These are phyloP conservation scores for Babyrousa celebensis DNA, from an alignment of 2,797 vertebrate genomes.

Conservation along the genomic window DNA sequence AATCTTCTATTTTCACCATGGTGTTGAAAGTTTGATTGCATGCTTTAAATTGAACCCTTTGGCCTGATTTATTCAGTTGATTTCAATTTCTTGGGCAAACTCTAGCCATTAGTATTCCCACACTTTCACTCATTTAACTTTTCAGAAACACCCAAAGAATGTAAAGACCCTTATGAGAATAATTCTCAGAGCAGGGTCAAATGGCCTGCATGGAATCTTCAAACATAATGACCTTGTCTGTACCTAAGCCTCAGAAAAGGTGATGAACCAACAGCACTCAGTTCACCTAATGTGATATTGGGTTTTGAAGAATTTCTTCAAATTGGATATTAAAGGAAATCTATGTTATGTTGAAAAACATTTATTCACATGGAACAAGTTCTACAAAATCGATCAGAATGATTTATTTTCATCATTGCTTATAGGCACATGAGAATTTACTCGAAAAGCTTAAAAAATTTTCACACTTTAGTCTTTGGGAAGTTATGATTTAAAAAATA, in stretches of 20 bases:
- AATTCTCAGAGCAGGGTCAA: not conserved
- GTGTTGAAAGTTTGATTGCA: not conserved
- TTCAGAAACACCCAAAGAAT: not conserved
- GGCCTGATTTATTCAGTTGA: not conserved
- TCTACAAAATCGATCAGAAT: not conserved
- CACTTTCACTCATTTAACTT: not conserved
- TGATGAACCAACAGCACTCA: fast-evolving
- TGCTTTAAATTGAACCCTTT: not conserved
- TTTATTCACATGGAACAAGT: not conserved
- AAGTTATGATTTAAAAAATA: not conserved
- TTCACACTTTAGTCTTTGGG: not conserved
- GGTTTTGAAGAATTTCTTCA: not conserved
- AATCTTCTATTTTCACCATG: not conserved
- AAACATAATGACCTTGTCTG: no score
- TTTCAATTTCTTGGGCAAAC: not conserved
- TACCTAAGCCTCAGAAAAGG: not conserved
- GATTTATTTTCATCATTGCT: not conserved
- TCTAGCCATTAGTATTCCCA: not conserved
- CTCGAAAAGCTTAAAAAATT: constrained; percentile 36
- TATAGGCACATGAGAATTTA: not conserved
- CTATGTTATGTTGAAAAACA: not conserved
- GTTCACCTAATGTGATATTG: not conserved
- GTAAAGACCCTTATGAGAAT: not conserved
- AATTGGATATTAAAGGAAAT: not conserved
- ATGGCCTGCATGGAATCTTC: not conserved